A percentile compares a stretch with the other conserved stretches of the same genome.
Conservation (phyloP, 2,888 invertebrate genomes). For the Onthophagus sagittarius region DNA sequence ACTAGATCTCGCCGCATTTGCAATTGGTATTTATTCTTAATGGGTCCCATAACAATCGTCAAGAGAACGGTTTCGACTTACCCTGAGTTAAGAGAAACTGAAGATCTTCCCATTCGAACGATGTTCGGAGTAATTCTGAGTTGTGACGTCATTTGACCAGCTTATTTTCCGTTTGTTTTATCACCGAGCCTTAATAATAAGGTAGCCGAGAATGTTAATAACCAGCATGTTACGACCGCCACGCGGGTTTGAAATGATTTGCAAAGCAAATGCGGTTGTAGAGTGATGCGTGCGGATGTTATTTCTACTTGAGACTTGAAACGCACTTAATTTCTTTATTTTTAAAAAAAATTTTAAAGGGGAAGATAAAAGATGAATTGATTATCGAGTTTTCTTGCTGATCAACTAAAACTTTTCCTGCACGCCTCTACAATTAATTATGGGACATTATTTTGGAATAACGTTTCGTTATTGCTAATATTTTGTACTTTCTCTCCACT, state of each 20-base stretch:
- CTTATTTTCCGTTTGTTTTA: neutral
- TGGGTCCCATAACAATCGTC: neutral
- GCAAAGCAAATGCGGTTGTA: neutral
- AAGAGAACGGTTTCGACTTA: neutral
- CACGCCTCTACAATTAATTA: no score
- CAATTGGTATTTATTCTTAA: neutral
- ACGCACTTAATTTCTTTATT: no score
- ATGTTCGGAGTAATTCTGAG: neutral
- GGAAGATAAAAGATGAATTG: no score
- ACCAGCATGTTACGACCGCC: neutral
- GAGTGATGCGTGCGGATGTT: neutral
- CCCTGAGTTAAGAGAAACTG: neutral
- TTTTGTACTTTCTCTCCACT: no score
- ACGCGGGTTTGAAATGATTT: neutral
- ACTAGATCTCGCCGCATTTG: neutral
- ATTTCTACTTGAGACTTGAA: neutral
- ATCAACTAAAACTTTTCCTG: no score
- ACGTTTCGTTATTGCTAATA: no score
- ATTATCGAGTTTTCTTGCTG: no score
- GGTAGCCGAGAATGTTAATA: neutral
- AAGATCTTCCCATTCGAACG: neutral
- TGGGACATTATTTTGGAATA: no score
- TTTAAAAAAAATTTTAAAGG: no score
- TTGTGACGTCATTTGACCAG: neutral
- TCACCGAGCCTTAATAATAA: neutral